A percentile compares a stretch with the other conserved stretches of the same genome.
Evolutionary conservation across 2,797 vertebrate species (phyloP).

Genomic region (Gallirallus australis): DNA sequence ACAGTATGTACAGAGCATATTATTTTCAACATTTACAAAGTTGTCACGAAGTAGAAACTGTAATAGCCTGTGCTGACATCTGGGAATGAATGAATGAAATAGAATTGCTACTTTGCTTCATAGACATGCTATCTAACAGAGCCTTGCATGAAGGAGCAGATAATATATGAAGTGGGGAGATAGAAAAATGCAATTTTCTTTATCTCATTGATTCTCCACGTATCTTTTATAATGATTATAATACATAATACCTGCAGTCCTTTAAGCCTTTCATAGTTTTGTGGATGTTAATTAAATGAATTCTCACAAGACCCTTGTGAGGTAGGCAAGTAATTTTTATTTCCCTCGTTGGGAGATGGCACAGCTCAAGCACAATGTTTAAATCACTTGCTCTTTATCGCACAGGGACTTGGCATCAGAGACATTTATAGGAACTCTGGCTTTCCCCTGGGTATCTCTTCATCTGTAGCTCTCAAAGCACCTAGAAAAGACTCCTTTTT

Average conservation of each 20-base stretch:
- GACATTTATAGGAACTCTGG: slow-evolving; percentile 15
- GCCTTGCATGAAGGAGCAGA: not conserved
- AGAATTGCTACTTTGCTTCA: not conserved
- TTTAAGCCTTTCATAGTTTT: slow-evolving; percentile 12
- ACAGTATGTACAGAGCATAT: not conserved
- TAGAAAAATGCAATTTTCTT: slow-evolving; percentile 43
- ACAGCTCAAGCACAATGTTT: slow-evolving; percentile 34
- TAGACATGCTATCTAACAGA: not conserved
- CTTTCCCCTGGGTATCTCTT: not conserved
- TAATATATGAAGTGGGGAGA: not conserved
- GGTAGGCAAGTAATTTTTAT: not conserved
- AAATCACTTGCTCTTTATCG: slow-evolving; percentile 31
- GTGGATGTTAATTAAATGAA: slow-evolving; percentile 50
- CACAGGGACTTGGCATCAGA: not conserved
- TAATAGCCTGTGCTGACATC: not conserved
- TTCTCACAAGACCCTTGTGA: not conserved
- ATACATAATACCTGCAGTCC: not conserved
- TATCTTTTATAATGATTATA: not conserved
- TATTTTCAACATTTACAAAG: slow-evolving; percentile 27
- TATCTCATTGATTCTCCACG: not conserved
- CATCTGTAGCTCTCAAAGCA: not conserved
- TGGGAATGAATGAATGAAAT: not conserved
- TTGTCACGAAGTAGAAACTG: not conserved
- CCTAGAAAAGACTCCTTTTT: not conserved
- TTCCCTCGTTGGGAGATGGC: not conserved